Percentiles rank a stretch among this genome's conserved stretches.
Evolutionary conservation across 2,113 vertebrate genomes (phyloP).

Genomic region (Rhinichthys klamathensis): DNA sequence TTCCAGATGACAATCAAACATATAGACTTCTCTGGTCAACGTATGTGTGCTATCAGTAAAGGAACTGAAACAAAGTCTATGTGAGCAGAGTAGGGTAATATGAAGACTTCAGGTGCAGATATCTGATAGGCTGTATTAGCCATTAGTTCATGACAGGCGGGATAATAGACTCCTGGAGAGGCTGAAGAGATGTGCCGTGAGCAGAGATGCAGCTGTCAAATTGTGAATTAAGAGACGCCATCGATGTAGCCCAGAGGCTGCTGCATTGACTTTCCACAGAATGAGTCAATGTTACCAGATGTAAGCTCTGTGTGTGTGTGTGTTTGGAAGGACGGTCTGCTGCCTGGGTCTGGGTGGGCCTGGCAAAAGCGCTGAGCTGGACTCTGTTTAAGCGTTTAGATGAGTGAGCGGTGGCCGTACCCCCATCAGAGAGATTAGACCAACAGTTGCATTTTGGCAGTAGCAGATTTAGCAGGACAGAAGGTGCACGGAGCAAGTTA

Average conservation of each 20-base stretch:
- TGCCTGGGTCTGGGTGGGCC: constrained; percentile 9
- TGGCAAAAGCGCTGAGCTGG: constrained; percentile 52
- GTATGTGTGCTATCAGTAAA: background rate
- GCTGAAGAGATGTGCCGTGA: constrained; percentile 15
- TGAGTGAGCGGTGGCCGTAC: constrained; percentile 17
- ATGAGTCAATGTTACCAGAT: constrained; percentile 11
- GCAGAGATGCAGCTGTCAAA: constrained; percentile 7
- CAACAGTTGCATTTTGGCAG: constrained; percentile 32
- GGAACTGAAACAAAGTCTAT: background rate
- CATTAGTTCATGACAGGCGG: constrained; percentile 6
- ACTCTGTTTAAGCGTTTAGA: constrained; percentile 41
- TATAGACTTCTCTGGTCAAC: background rate
- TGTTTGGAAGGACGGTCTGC: background rate
- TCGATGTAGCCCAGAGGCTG: background rate
- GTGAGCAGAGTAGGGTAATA: background rate
- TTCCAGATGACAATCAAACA: background rate
- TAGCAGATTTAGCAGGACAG: constrained; percentile 36
- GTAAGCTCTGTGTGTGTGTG: background rate
- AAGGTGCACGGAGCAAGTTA: constrained; percentile 19
- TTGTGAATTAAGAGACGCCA: constrained; percentile 28
- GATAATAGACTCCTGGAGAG: constrained; percentile 29
- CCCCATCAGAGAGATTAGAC: constrained; percentile 40
- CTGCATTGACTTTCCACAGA: constrained; percentile 17
- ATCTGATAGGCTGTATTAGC: background rate
- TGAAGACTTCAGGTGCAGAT: background rate